Conservation (phyloP, 1,140 invertebrate species). For the Probaryconus sp. region DNA sequence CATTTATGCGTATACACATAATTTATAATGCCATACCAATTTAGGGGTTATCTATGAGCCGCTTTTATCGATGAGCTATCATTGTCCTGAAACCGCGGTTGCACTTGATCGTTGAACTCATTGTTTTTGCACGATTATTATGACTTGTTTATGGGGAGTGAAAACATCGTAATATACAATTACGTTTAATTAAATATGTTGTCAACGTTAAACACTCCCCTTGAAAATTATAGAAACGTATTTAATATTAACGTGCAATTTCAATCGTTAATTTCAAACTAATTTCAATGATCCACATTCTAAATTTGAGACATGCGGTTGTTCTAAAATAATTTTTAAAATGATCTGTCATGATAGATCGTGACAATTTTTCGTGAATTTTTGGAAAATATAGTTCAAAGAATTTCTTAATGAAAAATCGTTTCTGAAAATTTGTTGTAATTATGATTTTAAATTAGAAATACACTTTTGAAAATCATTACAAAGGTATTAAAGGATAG, state of each 20-base stretch:
- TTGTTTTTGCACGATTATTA: conserved; percentile 54
- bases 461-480: no score
- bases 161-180: conserved; percentile 13
- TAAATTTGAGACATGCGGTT: no score
- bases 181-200: not conserved
- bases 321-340: no score
- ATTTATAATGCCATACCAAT: conserved; percentile 61
- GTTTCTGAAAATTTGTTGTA: no score
- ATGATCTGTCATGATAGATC: no score
- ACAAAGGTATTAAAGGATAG: no score
- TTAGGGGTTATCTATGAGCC: conserved; percentile 58
- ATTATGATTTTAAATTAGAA: no score
- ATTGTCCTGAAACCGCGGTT: conserved; percentile 56
- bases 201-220: not conserved
- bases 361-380: no score
- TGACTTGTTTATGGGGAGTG: conserved; percentile 32
- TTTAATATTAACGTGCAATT: not conserved
- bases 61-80: conserved; percentile 67
- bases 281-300: no score
- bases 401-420: no score
- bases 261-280: no score
- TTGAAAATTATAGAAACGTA: not conserved
- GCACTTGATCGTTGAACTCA: conserved; percentile 52
- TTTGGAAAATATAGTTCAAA: no score
- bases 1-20: conserved; percentile 46